Conservation (phyloP, 2,888 invertebrate species). For the Pollenia amentaria region DNA sequence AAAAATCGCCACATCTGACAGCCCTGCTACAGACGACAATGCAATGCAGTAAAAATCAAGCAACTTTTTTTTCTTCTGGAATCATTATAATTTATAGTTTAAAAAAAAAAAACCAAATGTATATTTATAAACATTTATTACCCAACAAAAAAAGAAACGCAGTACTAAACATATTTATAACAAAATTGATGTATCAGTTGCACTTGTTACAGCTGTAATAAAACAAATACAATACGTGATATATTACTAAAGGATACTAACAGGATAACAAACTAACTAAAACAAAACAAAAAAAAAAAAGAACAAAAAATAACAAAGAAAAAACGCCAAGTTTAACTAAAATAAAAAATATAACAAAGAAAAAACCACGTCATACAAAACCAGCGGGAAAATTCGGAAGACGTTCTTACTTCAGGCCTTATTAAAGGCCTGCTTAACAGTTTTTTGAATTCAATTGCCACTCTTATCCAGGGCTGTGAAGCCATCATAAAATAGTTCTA, state of each 20-base stretch:
- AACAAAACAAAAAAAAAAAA: neutral
- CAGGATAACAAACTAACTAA: slow-evolving; percentile 23
- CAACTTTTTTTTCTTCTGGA: neutral
- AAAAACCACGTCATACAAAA: neutral
- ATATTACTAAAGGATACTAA: slow-evolving; percentile 62
- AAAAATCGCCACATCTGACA: no score
- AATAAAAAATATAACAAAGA: slow-evolving; percentile 31
- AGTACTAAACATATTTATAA: slow-evolving; percentile 56
- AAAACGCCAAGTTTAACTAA: neutral
- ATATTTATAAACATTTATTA: slow-evolving; percentile 16
- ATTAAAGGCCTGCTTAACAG: no score
- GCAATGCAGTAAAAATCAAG: slow-evolving; percentile 43
- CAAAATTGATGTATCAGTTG: slow-evolving; percentile 72
- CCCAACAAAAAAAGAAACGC: slow-evolving; percentile 1
- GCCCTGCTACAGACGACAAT: slow-evolving; percentile 37
- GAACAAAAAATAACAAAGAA: neutral
- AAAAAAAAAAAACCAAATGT: neutral
- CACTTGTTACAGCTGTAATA: slow-evolving; percentile 70
- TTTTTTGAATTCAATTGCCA: no score
- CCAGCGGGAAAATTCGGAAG: neutral
- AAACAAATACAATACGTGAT: slow-evolving; percentile 71
- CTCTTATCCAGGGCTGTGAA: no score
- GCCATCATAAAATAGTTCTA: no score
- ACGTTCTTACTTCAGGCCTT: no score
- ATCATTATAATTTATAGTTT: slow-evolving; percentile 46